Evolutionary conservation across 53 echinoderm and acorn worm species (phyloP).

Genomic region (Echinometra lucunter): DNA sequence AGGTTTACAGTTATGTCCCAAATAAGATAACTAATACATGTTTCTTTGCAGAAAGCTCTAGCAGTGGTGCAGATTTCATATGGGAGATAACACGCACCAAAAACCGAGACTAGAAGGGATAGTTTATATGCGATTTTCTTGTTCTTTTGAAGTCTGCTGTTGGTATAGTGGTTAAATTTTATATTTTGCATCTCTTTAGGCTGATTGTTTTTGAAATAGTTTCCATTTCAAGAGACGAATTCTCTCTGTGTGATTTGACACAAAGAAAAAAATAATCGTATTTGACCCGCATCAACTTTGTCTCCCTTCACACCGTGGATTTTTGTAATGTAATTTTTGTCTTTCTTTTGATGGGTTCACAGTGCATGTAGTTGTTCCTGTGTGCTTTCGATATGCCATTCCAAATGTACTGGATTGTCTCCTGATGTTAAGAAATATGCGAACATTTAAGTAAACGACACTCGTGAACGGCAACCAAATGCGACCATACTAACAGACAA

Average conservation of each 20-base stretch:
- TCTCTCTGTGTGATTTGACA: background rate
- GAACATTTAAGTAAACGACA: constrained; percentile 8
- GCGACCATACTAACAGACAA: background rate
- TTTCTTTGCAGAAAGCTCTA: constrained; percentile 11
- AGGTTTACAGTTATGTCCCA: constrained; percentile 14
- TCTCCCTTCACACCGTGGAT: background rate
- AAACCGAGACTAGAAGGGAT: background rate
- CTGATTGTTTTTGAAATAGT: background rate
- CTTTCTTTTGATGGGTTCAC: background rate
- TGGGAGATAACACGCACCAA: background rate
- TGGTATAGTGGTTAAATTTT: background rate
- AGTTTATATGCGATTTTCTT: constrained; percentile 4
- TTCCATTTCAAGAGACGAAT: background rate
- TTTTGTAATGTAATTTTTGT: background rate
- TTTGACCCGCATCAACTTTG: background rate
- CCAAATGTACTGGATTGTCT: background rate
- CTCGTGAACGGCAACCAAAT: background rate
- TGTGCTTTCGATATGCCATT: background rate
- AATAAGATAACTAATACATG: background rate
- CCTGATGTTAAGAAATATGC: background rate
- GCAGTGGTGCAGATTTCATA: background rate
- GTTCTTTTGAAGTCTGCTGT: background rate
- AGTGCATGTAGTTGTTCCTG: background rate
- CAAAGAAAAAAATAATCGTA: no score
- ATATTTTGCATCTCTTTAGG: background rate